Conservation (phyloP, 1,140 invertebrate genomes). For the Vanessa tameamea region DNA sequence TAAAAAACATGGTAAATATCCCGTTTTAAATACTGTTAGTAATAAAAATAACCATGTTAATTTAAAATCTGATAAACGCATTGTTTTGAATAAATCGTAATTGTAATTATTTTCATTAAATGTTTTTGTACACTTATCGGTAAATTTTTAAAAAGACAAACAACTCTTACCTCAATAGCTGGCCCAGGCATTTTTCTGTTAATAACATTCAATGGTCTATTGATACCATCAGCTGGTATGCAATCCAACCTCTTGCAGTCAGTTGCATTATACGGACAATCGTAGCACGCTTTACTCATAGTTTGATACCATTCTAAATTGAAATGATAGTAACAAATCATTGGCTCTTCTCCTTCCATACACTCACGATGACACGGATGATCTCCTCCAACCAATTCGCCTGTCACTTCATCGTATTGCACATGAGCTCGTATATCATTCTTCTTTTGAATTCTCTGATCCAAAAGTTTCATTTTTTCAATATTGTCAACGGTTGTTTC, state of each 20-base stretch:
- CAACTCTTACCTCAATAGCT: slow-evolving; percentile 85
- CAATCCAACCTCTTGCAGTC: slow-evolving; percentile 91
- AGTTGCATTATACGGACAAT: slow-evolving; percentile 88
- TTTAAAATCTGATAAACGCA: too few species aligned
- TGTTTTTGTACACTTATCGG: too few species aligned
- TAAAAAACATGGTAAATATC: too few species aligned
- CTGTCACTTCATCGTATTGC: slow-evolving; percentile 69
- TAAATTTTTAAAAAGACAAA: background rate
- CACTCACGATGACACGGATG: slow-evolving; percentile 80
- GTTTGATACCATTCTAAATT: slow-evolving; percentile 89
- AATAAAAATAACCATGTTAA: too few species aligned
- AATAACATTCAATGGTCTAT: slow-evolving; percentile 87
- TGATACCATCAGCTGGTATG: slow-evolving; percentile 89
- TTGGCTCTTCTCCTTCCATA: slow-evolving; percentile 77
- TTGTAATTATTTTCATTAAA: too few species aligned
- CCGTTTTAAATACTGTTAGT: too few species aligned
- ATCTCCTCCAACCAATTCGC: slow-evolving; percentile 63
- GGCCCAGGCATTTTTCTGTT: slow-evolving; percentile 95
- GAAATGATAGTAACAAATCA: slow-evolving; percentile 87
- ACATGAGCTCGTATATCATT: slow-evolving; percentile 57
- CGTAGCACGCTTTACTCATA: slow-evolving; percentile 92
- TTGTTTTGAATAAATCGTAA: too few species aligned
- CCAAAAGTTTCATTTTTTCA: slow-evolving; percentile 38
- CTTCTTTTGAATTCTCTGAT: slow-evolving; percentile 43
- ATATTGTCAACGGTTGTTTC: slow-evolving; percentile 28